These are phyloP conservation scores for Theretra japonica DNA, from an alignment of 2,888 invertebrate genomes.

Conservation along the genomic window DNA sequence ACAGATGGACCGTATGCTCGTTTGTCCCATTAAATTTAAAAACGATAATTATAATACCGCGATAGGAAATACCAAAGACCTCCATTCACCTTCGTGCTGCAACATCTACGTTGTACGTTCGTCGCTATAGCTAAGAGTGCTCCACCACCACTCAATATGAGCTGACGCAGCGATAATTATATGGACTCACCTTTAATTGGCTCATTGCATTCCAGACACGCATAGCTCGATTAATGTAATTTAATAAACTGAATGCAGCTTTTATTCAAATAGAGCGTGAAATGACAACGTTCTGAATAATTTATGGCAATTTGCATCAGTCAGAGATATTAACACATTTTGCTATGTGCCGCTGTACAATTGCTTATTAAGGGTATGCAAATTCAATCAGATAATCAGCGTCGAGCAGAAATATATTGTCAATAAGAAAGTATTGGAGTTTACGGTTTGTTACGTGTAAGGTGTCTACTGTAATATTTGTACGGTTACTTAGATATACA, in stretches of 20 bases:
- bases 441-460: background rate
- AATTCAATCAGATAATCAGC: background rate
- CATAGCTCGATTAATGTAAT: constrained; percentile 16
- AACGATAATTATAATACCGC: too few relatives aligned
- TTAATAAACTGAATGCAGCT: constrained; percentile 20
- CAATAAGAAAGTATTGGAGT: background rate
- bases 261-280: constrained; percentile 10
- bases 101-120: too few relatives aligned
- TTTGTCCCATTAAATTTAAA: too few relatives aligned
- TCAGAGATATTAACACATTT: constrained; percentile 8
- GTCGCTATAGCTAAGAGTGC: too few relatives aligned
- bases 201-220: constrained; percentile 7
- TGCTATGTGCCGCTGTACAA: background rate
- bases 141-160: too few relatives aligned
- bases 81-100: too few relatives aligned
- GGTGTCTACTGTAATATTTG: background rate
- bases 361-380: background rate
- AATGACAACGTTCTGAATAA: constrained; percentile 5
- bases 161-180: too few relatives aligned
- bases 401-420: background rate
- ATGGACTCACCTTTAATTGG: background rate
- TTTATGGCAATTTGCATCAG: constrained; percentile 16
- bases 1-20: too few relatives aligned
- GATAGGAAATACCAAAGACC: too few relatives aligned
- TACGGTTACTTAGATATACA: too few relatives aligned